Base-by-base conservation (phyloP, 2,888 invertebrate genomes). In the Lasioglossum oenotherae region DNA sequence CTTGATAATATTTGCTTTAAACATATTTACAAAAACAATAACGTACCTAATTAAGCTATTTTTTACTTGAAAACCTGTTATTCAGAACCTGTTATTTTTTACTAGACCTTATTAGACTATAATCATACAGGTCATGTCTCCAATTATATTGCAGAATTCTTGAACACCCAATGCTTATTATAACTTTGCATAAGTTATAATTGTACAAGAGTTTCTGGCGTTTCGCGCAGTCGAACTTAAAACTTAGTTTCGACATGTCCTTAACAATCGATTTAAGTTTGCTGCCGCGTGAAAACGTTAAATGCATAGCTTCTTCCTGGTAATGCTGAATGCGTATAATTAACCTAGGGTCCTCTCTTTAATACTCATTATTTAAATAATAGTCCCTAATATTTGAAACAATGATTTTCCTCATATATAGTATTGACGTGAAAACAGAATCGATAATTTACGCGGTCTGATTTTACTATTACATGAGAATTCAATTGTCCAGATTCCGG, bases 201-300 rank as follows among this genome's bases (percentile, higher is more conserved):
- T 82, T 79, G 81, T 41, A 27, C 67, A 81, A 82, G 71, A 82
- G 71, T 85, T 85, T 38, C 14, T 16, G 64, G n/a, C 57, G 57
- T 44, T 81, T 3, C 73, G n/a, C 35, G 49, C 19, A 49, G 6
- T 67, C n/a, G 35, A 72, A 75, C 53, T 57, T n/a, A 44, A 81
- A 74, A 71, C 74, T 64, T 69, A 64, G 75, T 49, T 74, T 23
- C 69, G 38, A 38, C 35, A 69, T 69, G 38, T 69, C 69, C 38
- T 69, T 38, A 67, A 69, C 69, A 14, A 69, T 69, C 35, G 69
- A 69, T 69, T 69, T 38, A 35, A 69, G 38, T 69, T 69, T 69
- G 16, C 67, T 16, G 10, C 67, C 23, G 12, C 12, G 69, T 35
- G 69, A 69, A 23, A 69, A 69, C 38, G 23, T 4, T 38, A 35